These are phyloP conservation scores for Galerucella nymphaeae DNA, from an alignment of 2,888 invertebrate species.

Conservation along the genomic window DNA sequence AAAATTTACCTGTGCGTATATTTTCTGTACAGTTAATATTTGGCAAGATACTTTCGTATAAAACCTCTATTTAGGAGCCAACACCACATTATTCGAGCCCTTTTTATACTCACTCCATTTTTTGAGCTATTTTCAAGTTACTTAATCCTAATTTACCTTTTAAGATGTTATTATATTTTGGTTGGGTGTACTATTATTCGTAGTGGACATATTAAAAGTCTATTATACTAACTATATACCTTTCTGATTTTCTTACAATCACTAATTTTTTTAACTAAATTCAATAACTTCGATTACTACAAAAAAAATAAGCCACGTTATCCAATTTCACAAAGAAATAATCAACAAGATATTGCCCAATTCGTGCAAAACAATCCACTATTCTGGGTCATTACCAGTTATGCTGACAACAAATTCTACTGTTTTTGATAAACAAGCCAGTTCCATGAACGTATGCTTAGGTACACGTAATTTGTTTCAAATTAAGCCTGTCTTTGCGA, in stretches of 20 bases:
- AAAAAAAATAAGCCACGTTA: not conserved
- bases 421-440: slow-evolving; percentile 1
- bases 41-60: too few relatives aligned
- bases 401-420: slow-evolving; percentile 7
- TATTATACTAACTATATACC: too few relatives aligned
- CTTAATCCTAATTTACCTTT: too few relatives aligned
- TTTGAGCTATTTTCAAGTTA: too few relatives aligned
- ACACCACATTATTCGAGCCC: too few relatives aligned
- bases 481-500: not conserved
- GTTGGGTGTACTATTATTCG: too few relatives aligned
- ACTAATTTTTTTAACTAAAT: not conserved
- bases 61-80: too few relatives aligned
- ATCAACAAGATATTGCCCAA: not conserved
- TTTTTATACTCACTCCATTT: too few relatives aligned
- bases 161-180: too few relatives aligned
- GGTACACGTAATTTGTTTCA: not conserved
- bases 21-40: too few relatives aligned
- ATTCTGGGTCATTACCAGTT: slow-evolving; percentile 17
- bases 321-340: not conserved
- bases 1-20: too few relatives aligned
- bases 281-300: not conserved
- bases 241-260: not conserved
- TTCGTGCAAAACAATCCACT: slow-evolving; percentile 1
- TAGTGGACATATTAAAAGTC: too few relatives aligned
- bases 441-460: not conserved